Evolutionary conservation across 30 jellyfish, hydroid and myxozoan genomes (phyloP).

Genomic region (Clytia hemisphaerica): DNA sequence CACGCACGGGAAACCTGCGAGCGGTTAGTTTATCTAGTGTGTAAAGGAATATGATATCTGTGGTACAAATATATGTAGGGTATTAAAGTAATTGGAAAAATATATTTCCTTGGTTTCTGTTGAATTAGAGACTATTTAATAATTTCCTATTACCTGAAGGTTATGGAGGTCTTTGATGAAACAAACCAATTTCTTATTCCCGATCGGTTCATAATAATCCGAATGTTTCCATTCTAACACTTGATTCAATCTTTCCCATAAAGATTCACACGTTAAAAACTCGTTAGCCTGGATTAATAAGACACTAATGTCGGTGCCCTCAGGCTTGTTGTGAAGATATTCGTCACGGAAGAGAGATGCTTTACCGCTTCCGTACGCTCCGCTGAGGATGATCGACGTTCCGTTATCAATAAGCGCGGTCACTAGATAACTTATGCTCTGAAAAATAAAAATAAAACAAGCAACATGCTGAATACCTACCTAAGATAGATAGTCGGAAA

Average conservation of each 20-base stretch:
- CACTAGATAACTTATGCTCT: slow-evolving; percentile 44
- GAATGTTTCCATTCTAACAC: slow-evolving; percentile 76
- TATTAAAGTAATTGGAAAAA: not conserved
- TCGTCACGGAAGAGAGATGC: slow-evolving; percentile 47
- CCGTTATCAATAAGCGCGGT: slow-evolving; percentile 40
- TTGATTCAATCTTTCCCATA: slow-evolving; percentile 62
- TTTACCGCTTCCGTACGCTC: slow-evolving; percentile 74
- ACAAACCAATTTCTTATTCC: slow-evolving; percentile 64
- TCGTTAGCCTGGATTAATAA: slow-evolving; percentile 52
- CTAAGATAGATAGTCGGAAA: too few relatives aligned
- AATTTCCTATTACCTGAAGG: not conserved
- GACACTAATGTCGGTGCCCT: slow-evolving; percentile 49
- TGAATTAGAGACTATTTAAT: not conserved
- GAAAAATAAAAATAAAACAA: too few relatives aligned
- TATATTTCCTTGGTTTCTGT: not conserved
- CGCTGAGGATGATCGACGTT: slow-evolving; percentile 41
- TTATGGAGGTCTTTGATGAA: slow-evolving; percentile 51
- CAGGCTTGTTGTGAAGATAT: slow-evolving; percentile 36
- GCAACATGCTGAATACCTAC: too few relatives aligned
- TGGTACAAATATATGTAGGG: too few relatives aligned
- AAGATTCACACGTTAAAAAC: slow-evolving; percentile 32
- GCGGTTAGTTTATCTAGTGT: too few relatives aligned
- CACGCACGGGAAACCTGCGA: too few relatives aligned
- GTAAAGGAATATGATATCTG: too few relatives aligned
- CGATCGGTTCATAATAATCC: slow-evolving; percentile 46